Evolutionary conservation across 2,113 vertebrate genomes (phyloP), one percentile per base, ranked within the genome.

Genomic region (Budorcas taxicolor): DNA sequence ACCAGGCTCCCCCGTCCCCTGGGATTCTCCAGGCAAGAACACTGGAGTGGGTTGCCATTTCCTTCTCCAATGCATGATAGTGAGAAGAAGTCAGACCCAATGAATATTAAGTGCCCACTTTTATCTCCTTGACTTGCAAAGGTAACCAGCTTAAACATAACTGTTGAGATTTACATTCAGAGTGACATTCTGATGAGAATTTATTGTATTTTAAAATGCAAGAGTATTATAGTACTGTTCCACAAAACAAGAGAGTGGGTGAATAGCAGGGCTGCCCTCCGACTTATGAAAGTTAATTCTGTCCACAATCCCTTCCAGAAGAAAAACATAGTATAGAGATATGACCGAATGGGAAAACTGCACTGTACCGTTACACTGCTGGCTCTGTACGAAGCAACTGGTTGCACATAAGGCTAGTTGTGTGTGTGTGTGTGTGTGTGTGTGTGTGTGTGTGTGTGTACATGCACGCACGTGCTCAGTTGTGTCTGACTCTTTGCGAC

Each of bases 201-300:
- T 91, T 82, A 81, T 81, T 71, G 40, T 47, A 57, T 98, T 96
- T 98, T 98, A 98, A 98, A 98, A 97, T 53, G 57, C 47, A 98
- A 90, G 94, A 84, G 10, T 45, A 60, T 64, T 67, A 89, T 16
- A 93, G 81, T 96, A 96, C 97, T 93, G 95, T 97, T 91, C 89
- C 95, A 98, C 97, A 96, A 92, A 97, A 96, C 82, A 97, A 92
- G 92, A 87, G 33, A 62, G 0, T 31, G 60, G 33, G 90, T 62
- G 89, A 87, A 92, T 1, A 91, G 31, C 47, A 47, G 31, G 47
- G 27, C 25, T 82, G 27, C 10, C 36, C 81, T 97, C 19, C 57
- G 43, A 60, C 12, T 64, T 47, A 43, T 8, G 1, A 64, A 80
- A 62, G 45, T 57, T 89, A 36, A 89, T 71, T 94, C 50, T 62